These are phyloP conservation scores for Cichladusa arquata DNA, from an alignment of 2,113 vertebrate genomes.

Conservation along the genomic window DNA sequence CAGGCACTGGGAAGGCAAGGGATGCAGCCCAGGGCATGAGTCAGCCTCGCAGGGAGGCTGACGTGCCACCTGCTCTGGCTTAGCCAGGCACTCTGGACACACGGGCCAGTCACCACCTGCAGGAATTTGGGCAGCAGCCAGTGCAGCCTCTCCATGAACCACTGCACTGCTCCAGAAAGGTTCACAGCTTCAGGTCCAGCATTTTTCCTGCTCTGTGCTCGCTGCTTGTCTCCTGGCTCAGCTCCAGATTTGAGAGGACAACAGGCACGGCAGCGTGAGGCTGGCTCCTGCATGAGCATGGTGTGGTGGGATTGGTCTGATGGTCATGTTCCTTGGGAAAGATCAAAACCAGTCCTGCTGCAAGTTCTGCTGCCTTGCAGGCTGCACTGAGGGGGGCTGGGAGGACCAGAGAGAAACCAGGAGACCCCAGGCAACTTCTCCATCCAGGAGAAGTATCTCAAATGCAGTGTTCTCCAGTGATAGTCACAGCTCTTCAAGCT, in stretches of 20 bases:
- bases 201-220: background rate
- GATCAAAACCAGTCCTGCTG: background rate
- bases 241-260: background rate
- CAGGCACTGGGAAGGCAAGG: background rate
- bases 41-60: background rate
- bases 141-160: background rate
- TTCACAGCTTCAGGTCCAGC: background rate
- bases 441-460: background rate
- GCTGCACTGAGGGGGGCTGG: background rate
- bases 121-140: background rate
- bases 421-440: background rate
- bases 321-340: background rate
- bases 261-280: fast-evolving
- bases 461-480: fast-evolving
- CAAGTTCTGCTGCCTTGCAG: background rate
- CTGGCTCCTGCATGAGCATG: background rate
- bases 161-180: background rate
- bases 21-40: background rate
- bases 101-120: background rate
- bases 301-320: fast-evolving
- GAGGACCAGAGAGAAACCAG: background rate
- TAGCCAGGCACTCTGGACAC: background rate
- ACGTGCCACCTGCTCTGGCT: fast-evolving
- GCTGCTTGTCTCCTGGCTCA: background rate
- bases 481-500: background rate